Conservation (phyloP, 2,797 vertebrate genomes). For the Paramormyrops hopkinsi region DNA sequence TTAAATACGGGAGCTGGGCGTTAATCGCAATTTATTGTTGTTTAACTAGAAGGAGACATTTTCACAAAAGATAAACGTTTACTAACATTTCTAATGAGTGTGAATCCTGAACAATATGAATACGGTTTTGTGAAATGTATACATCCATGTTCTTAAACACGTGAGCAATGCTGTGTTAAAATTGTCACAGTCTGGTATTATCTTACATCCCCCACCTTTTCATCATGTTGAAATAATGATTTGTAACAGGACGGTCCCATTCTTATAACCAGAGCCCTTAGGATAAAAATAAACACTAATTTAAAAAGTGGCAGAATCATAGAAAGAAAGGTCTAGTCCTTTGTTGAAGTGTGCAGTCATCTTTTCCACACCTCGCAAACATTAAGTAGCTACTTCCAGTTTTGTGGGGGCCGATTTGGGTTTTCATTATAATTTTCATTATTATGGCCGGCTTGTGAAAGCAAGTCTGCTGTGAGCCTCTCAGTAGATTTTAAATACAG, state of each 20-base stretch:
- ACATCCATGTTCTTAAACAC: background rate
- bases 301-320: background rate
- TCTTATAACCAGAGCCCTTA: background rate
- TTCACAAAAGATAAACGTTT: background rate
- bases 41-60: background rate
- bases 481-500: background rate
- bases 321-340: background rate
- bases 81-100: background rate
- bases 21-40: background rate
- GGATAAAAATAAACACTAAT: background rate
- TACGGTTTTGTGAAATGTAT: background rate
- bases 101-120: background rate
- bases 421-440: background rate
- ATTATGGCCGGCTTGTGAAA: background rate
- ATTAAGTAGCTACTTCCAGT: background rate
- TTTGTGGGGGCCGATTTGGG: background rate
- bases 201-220: background rate
- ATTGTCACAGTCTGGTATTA: background rate
- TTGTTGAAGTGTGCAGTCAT: background rate
- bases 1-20: background rate
- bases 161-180: background rate
- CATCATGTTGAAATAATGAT: background rate
- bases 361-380: background rate
- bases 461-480: background rate
- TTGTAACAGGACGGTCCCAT: background rate